These are phyloP conservation scores for Myotis planiceps DNA, from an alignment of 2,797 vertebrate species.

Conservation along the genomic window DNA sequence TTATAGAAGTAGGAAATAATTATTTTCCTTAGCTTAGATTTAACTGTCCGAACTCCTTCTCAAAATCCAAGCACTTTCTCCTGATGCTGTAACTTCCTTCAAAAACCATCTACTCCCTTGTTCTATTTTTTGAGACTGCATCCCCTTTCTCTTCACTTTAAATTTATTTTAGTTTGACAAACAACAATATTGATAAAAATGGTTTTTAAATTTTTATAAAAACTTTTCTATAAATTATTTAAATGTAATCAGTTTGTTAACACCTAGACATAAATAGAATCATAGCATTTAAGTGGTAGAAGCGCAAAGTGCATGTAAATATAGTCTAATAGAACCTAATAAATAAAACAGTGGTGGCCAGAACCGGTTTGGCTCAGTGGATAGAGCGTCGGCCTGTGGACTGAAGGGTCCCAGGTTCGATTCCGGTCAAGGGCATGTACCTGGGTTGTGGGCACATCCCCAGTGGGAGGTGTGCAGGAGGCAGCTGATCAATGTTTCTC, in stretches of 20 bases:
- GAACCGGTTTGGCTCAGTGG: too few species aligned
- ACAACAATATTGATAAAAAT: conserved; percentile 4
- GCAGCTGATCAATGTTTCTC: too few species aligned
- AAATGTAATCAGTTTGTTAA: conserved; percentile 67
- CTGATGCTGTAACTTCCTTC: background rate
- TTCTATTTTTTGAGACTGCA: background rate
- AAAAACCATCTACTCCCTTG: background rate
- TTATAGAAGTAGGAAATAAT: background rate
- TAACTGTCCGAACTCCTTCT: background rate
- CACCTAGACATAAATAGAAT: conserved; percentile 64
- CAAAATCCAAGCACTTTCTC: background rate
- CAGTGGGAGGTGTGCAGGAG: too few species aligned
- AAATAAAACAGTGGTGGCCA: conserved; percentile 60
- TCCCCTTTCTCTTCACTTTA: background rate
- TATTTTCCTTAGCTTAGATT: background rate
- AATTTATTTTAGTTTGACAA: background rate
- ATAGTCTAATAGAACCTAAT: conserved; percentile 69
- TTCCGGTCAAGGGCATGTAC: too few species aligned
- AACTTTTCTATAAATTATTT: conserved; percentile 49
- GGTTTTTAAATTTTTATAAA: background rate
- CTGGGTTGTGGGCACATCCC: too few species aligned
- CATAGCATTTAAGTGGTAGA: conserved; percentile 60
- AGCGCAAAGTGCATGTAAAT: conserved; percentile 65
- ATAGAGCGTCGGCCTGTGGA: too few species aligned
- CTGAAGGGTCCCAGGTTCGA: too few species aligned